These are phyloP conservation scores for Onychomys torridus DNA, from an alignment of 2,797 vertebrate species.

Conservation along the genomic window DNA sequence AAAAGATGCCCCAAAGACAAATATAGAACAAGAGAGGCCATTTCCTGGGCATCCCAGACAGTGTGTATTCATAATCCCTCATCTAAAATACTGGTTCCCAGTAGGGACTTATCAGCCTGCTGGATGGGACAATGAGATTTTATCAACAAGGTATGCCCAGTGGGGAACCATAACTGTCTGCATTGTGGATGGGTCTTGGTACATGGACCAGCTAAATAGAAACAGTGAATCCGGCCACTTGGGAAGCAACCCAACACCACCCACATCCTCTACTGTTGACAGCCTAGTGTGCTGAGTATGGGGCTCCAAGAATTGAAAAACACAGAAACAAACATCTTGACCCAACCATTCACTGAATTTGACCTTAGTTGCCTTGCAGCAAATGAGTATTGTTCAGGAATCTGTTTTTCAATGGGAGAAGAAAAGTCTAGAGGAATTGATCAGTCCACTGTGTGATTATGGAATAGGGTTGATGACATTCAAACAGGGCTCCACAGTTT, in stretches of 20 bases:
- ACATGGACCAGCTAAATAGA: not conserved
- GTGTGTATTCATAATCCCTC: not conserved
- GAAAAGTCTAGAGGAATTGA: not conserved
- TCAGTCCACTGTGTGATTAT: not conserved
- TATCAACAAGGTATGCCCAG: not conserved
- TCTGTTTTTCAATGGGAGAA: not conserved
- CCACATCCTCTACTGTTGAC: not conserved
- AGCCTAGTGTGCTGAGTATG: not conserved
- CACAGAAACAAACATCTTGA: not conserved
- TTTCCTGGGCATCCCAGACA: not conserved
- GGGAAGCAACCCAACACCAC: not conserved
- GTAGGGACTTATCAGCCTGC: not conserved
- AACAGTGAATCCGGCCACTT: not conserved
- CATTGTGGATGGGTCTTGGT: not conserved
- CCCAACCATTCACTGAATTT: slow-evolving; percentile 48
- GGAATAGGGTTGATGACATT: not conserved
- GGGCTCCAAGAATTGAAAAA: not conserved
- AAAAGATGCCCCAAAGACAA: not conserved
- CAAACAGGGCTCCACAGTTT: not conserved
- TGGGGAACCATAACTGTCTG: not conserved
- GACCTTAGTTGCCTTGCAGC: not conserved
- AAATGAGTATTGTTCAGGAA: slow-evolving; percentile 7
- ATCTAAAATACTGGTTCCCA: not conserved
- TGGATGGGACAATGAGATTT: not conserved
- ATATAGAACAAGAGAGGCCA: not conserved